A percentile compares a stretch with the other conserved stretches of the same genome.
These are phyloP conservation scores for Octonoba sinensis DNA, from an alignment of 2,888 invertebrate species.

Conservation along the genomic window DNA sequence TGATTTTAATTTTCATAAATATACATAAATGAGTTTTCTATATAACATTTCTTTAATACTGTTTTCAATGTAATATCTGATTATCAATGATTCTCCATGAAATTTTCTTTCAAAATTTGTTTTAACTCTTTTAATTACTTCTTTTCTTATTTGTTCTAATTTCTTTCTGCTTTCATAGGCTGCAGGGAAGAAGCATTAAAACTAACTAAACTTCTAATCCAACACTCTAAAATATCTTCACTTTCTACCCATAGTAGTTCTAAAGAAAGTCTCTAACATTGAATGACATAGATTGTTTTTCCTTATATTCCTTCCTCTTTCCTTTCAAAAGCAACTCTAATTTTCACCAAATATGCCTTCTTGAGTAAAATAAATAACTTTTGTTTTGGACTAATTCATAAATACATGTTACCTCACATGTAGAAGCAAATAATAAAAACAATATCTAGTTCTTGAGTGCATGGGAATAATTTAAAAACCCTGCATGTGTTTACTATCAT, in stretches of 20 bases:
- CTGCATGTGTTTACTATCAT: conserved; percentile 61
- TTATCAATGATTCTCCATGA: neutral
- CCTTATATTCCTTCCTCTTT: conserved; percentile 13
- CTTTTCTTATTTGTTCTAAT: conserved; percentile 23
- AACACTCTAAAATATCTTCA: conserved; percentile 46
- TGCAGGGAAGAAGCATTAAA: conserved; percentile 67
- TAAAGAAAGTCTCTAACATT: conserved; percentile 26
- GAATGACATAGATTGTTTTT: conserved; percentile 6
- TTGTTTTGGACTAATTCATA: neutral
- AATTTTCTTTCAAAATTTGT: neutral
- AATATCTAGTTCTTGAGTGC: conserved; percentile 18
- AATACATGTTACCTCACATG: no score
- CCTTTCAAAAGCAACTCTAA: neutral
- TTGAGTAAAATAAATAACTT: conserved; percentile 20
- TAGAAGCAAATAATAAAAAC: no score
- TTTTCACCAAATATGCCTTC: conserved; percentile 20
- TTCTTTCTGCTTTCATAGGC: conserved; percentile 65
- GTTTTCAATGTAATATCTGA: conserved; percentile 5
- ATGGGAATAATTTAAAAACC: conserved; percentile 33
- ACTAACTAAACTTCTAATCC: conserved; percentile 66
- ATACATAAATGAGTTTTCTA: no score
- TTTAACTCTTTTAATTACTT: neutral
- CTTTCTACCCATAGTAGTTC: conserved; percentile 27
- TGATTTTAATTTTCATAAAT: no score
- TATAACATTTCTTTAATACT: neutral